Evolutionary conservation across 2,113 vertebrate species (phyloP).

Genomic region (Seriola dumerili): DNA sequence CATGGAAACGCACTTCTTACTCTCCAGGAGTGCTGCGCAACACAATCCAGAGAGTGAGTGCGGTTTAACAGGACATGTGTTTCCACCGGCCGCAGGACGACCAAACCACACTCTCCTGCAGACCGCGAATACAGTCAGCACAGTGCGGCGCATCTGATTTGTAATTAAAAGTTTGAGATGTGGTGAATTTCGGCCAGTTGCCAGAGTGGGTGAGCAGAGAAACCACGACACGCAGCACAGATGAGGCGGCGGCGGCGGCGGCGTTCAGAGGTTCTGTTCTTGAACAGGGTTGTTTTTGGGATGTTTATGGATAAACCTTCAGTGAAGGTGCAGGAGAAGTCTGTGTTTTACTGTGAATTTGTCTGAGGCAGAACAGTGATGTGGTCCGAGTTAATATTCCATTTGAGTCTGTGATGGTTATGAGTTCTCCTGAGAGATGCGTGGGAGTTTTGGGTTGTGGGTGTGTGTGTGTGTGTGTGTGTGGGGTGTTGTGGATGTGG

Average conservation of each 20-base stretch:
- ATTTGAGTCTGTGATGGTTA: not conserved
- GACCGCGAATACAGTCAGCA: no score
- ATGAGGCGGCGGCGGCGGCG: no score
- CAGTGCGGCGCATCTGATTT: not conserved
- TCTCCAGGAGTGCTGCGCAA: constrained; percentile 16
- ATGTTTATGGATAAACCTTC: no score
- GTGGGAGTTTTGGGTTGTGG: not conserved
- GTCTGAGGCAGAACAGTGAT: not conserved
- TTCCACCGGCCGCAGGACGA: not conserved
- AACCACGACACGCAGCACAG: no score
- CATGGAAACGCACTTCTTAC: constrained; percentile 5
- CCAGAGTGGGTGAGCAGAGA: not conserved
- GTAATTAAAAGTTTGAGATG: not conserved
- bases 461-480: no score
- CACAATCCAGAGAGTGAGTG: not conserved
- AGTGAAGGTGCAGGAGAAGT: not conserved
- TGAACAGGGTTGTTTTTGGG: not conserved
- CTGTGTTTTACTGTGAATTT: not conserved
- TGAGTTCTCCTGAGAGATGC: not conserved
- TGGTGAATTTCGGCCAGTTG: not conserved
- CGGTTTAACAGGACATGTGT: constrained; percentile 38
- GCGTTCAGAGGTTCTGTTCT: not conserved
- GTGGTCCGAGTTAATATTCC: not conserved
- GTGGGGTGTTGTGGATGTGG: not conserved
- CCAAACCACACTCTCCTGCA: no score